phyloP scores from a whole-genome alignment of 2,797 vertebrate genomes.

The Spheniscus humboldti region DNA sequence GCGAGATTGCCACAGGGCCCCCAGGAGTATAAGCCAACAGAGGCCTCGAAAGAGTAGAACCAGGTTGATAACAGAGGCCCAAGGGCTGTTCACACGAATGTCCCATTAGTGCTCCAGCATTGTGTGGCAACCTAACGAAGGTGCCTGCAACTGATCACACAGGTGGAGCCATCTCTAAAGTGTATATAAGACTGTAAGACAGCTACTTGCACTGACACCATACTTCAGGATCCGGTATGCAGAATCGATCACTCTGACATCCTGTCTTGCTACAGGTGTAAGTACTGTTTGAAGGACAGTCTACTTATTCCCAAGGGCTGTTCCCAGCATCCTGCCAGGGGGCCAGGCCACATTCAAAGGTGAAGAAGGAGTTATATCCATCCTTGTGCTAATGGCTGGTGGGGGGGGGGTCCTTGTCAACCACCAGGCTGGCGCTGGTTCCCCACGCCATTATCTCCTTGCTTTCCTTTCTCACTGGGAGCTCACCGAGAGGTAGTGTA shows the following conservation, averaged over 20 bases:
- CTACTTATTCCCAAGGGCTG: background rate
- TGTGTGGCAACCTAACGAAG: background rate
- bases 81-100: background rate
- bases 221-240: background rate
- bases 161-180: background rate
- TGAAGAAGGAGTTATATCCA: background rate
- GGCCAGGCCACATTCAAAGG: background rate
- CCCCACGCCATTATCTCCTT: background rate
- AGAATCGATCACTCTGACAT: background rate
- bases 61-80: background rate
- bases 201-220: background rate
- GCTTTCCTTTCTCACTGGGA: background rate
- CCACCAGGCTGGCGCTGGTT: background rate
- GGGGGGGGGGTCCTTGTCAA: background rate
- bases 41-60: background rate
- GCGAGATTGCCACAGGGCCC: background rate
- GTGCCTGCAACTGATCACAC: background rate
- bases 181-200: background rate
- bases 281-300: background rate
- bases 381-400: background rate
- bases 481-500: background rate
- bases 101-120: background rate
- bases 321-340: background rate
- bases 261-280: background rate
- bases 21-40: background rate